Conservation (phyloP, 2,113 vertebrate species). For the Takifugu flavidus region DNA sequence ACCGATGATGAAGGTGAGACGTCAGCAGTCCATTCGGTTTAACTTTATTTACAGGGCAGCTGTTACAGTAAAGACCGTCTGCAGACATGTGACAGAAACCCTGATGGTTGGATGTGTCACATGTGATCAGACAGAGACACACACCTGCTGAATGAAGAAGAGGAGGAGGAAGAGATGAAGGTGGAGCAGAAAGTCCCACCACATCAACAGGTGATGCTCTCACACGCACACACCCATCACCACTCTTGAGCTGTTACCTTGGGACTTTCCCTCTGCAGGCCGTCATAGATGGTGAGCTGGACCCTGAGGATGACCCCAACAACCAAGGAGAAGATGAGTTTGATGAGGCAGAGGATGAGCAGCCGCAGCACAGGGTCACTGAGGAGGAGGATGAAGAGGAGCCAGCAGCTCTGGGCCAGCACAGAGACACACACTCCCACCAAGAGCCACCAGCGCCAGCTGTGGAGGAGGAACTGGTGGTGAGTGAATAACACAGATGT, state of each 20-base stretch:
- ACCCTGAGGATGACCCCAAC: constrained; percentile 95
- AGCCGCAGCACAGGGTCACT: constrained; percentile 74
- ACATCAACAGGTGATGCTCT: constrained; percentile 58
- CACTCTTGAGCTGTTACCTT: not conserved
- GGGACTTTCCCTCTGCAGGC: constrained; percentile 61
- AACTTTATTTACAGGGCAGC: no score
- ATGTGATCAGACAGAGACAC: constrained; percentile 50
- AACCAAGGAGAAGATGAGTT: constrained; percentile 98
- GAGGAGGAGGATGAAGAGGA: constrained; percentile 68
- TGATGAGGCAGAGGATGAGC: constrained; percentile 91
- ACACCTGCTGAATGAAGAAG: constrained; percentile 47
- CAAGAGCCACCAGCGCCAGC: constrained; percentile 63
- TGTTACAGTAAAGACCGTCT: no score
- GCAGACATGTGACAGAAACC: no score
- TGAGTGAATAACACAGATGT: constrained; percentile 49
- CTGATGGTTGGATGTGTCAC: not conserved
- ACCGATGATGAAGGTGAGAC: constrained; percentile 79
- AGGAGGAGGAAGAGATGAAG: constrained; percentile 55
- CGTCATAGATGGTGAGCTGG: constrained; percentile 78
- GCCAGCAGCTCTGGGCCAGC: constrained; percentile 37
- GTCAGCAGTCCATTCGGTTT: no score
- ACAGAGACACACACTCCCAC: constrained; percentile 57
- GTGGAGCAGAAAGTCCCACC: constrained; percentile 39
- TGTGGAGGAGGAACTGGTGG: constrained; percentile 88
- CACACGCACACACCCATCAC: not conserved